Evolutionary conservation across 92 coral and sea anemone genomes (phyloP).

Genomic region (Blastomussa wellsi): DNA sequence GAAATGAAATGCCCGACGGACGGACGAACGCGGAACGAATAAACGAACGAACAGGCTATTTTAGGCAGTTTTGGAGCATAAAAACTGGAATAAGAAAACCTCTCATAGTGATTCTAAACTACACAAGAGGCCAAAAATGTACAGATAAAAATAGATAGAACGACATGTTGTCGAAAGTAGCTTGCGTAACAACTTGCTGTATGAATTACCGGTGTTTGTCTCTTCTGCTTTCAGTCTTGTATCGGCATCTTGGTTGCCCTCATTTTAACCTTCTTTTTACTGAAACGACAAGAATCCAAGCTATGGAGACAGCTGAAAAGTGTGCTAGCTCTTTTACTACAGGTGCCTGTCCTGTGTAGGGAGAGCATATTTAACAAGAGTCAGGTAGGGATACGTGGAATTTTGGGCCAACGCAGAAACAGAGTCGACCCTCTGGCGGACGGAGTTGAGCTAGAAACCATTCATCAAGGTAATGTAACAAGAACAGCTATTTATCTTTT

Average conservation of each 20-base stretch:
- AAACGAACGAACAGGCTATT: neutral
- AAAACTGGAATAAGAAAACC: neutral
- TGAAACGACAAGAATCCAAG: conserved; percentile 66
- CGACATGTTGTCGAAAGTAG: no score
- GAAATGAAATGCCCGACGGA: no score
- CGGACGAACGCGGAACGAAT: neutral
- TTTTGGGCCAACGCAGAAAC: neutral
- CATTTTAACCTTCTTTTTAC: conserved; percentile 60
- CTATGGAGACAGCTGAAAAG: conserved; percentile 45
- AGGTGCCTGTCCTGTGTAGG: neutral
- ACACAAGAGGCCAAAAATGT: no score
- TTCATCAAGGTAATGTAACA: conserved; percentile 4
- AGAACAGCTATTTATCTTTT: neutral
- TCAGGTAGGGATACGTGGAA: neutral
- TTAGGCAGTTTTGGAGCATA: neutral
- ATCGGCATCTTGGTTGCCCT: conserved; percentile 63
- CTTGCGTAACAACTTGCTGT: no score
- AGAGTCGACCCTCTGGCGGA: conserved; percentile 10
- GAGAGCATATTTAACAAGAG: neutral
- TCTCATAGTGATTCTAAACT: no score
- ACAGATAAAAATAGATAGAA: no score
- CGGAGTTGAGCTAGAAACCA: neutral
- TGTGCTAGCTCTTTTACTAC: neutral
- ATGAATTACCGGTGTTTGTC: no score
- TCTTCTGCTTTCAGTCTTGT: conserved; percentile 53